Evolutionary conservation across 2,113 vertebrate genomes (phyloP), one percentile per base, ranked within the genome.

Genomic region (Dromiciops gliroides): DNA sequence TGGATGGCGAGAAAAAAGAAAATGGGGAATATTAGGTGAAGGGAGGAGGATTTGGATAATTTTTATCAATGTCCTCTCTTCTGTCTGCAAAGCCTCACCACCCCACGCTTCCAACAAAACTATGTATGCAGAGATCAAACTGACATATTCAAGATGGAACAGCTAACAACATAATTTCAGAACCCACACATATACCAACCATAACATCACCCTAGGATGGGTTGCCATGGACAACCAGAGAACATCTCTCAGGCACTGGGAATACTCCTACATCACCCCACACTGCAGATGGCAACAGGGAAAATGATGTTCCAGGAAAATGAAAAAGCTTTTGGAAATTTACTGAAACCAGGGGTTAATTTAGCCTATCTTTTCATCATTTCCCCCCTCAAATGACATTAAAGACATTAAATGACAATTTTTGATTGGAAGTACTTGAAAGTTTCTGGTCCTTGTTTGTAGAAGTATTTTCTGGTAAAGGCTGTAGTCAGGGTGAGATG

Each of bases 81-180:
- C n/a, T 83, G n/a, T 28, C 24, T 92, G 91, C n/a, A 31, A 93
- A 51, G 12, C 44, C 47, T 23, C 37, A 90, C 88, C 47, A 50
- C 28, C 22, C 28, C 0, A 4, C 23, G 44, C 90, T 95, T 92
- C 53, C 95, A 90, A 3, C 94, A 90, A 96, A 96, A 52, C 90
- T 22, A 8, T 37, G 1, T 89, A 91, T 50, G 95, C 28, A 31
- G 94, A 91, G 93, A 53, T 93, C 0, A n/a, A 88, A 91, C 56
- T 94, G 91, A 93, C 92, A 95, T 56, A 28, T 50, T 53, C 51
- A 51, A 95, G 94, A 37, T 0, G 26, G 96, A 92, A 95, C 92
- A 95, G 95, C 60, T 94, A 96, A 93, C 93, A 90, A 90, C 94
- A 67, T 95, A 89, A 50, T 92, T 94, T 96, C 92, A 94, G 94